phyloP scores from a whole-genome alignment of 1,140 invertebrate genomes.

The Amyelois transitella region DNA sequence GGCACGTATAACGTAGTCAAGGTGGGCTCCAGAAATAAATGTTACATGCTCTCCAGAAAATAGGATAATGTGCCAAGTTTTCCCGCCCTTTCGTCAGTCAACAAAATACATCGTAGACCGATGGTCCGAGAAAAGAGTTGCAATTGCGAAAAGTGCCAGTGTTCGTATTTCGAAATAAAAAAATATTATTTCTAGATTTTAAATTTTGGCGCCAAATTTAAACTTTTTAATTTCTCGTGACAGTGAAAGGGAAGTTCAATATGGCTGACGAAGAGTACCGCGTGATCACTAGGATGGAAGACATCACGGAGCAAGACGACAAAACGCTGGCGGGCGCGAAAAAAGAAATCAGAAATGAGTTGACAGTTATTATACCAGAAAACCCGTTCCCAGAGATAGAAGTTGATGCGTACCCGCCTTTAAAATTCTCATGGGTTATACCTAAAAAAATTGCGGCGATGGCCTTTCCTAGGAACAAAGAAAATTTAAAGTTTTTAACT shows the following conservation, averaged over 20 bases:
- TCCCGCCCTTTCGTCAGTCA: constrained; percentile 45
- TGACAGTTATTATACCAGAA: constrained; percentile 62
- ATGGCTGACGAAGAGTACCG: constrained; percentile 54
- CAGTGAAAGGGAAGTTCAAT: constrained; percentile 25
- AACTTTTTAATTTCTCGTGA: constrained; percentile 24
- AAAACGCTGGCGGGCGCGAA: constrained; percentile 54
- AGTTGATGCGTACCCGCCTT: constrained; percentile 72
- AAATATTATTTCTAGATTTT: constrained; percentile 1
- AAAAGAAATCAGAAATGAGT: constrained; percentile 58
- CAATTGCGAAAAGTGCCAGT: constrained; percentile 27
- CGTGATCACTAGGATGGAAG: constrained; percentile 54
- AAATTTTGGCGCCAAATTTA: constrained; percentile 2
- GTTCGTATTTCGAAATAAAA: constrained; percentile 25
- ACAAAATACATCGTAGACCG: constrained; percentile 31
- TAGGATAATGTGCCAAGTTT: constrained; percentile 46
- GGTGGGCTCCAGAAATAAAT: constrained; percentile 66
- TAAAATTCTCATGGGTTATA: constrained; percentile 79
- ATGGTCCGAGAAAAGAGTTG: constrained; percentile 33
- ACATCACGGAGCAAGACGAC: constrained; percentile 63
- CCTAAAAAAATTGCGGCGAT: constrained; percentile 77
- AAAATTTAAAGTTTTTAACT: constrained; percentile 63
- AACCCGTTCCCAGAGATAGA: constrained; percentile 68
- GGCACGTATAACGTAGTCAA: constrained; percentile 19
- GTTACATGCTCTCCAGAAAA: constrained; percentile 53
- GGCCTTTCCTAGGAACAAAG: constrained; percentile 70